A percentile compares a stretch with the other conserved stretches of the same genome.
These are phyloP conservation scores for Platyscapa corneri DNA, from an alignment of 1,140 invertebrate genomes.

Conservation along the genomic window DNA sequence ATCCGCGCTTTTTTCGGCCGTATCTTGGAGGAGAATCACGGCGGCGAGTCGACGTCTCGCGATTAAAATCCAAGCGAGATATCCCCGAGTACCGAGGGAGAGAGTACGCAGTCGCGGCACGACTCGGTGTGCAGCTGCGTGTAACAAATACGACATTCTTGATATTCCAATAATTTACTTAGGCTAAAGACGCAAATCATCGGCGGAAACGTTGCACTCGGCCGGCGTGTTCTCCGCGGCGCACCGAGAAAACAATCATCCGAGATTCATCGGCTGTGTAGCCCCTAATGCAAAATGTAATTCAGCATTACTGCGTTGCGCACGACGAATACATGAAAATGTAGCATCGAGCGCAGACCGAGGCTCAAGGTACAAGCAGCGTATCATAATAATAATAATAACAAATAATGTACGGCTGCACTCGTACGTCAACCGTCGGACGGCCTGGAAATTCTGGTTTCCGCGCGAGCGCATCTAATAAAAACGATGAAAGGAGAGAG, in stretches of 20 bases:
- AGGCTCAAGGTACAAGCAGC: not conserved
- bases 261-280: constrained; percentile 14
- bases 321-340: not conserved
- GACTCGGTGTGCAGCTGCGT: not conserved
- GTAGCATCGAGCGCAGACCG: not conserved
- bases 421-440: constrained; percentile 4
- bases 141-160: not conserved
- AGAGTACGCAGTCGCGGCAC: not conserved
- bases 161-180: constrained; percentile 26
- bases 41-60: too few species aligned
- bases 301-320: not conserved
- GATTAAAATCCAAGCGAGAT: not conserved
- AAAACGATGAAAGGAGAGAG: constrained; percentile 23
- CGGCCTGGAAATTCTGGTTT: constrained; percentile 10
- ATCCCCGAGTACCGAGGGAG: too few species aligned
- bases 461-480: constrained; percentile 18
- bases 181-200: not conserved
- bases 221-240: not conserved
- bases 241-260: not conserved
- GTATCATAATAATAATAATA: not conserved
- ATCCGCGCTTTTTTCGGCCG: not conserved
- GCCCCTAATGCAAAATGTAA: constrained; percentile 7
- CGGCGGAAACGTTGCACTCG: not conserved
- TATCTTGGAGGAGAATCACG: not conserved
- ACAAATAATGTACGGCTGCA: not conserved